Evolutionary conservation across 1,140 invertebrate species (phyloP).

Genomic region (Trachelipus rathkii): DNA sequence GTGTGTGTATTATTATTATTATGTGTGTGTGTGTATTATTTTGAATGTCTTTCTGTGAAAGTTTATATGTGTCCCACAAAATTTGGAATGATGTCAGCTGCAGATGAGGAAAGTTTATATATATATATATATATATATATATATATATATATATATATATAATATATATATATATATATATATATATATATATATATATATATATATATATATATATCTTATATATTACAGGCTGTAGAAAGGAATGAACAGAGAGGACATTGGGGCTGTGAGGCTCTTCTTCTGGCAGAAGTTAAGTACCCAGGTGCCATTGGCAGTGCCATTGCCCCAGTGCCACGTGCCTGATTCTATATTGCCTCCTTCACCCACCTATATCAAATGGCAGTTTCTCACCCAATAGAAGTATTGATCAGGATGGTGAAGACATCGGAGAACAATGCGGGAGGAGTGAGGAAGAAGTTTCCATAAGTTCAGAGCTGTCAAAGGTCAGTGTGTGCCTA

Average conservation of each 20-base stretch:
- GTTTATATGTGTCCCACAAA: no score
- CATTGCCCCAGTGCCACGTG: neutral
- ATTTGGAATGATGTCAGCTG: no score
- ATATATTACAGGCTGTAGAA: neutral
- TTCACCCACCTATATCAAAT: neutral
- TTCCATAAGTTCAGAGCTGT: neutral
- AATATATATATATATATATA: no score
- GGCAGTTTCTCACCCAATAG: neutral
- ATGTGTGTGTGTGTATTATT: no score
- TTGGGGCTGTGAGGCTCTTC: neutral
- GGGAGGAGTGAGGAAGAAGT: neutral
- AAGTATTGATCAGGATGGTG: neutral
- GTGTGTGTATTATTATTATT: no score
- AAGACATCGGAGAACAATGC: neutral
- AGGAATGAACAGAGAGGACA: neutral
- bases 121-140: no score
- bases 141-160: no score
- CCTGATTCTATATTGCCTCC: neutral
- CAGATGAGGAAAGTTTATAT: no score
- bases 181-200: no score
- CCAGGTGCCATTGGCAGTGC: no score
- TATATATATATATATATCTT: no score
- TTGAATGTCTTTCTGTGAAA: no score
- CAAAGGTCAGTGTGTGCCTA: neutral
- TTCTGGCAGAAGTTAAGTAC: neutral